Percentiles rank a stretch among this genome's conserved stretches.
Conservation (phyloP, 2,797 vertebrate species). For the Meriones psammophilus region DNA sequence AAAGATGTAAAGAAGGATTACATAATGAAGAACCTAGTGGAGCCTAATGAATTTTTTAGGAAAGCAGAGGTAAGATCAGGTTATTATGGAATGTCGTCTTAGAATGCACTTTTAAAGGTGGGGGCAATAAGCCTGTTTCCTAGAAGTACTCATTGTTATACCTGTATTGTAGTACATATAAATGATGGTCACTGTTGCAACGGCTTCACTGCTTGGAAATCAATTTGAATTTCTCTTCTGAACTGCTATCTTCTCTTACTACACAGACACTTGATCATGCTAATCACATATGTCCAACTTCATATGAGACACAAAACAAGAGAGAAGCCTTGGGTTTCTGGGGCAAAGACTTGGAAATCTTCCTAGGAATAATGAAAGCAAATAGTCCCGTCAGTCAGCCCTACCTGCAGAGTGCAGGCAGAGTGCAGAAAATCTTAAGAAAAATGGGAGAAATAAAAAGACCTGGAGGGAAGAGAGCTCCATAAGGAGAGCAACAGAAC, state of each 20-base stretch:
- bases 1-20: constrained; percentile 20
- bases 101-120: constrained; percentile 10
- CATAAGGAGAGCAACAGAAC: too few relatives aligned
- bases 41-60: constrained; percentile 30
- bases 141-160: constrained; percentile 46
- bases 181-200: constrained; percentile 50
- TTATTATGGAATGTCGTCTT: neutral
- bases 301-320: neutral
- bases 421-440: too few relatives aligned
- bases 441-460: too few relatives aligned
- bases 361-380: neutral
- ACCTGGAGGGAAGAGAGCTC: too few relatives aligned
- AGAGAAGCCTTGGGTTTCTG: neutral
- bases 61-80: constrained; percentile 19
- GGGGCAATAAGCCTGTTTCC: neutral
- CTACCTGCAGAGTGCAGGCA: too few relatives aligned
- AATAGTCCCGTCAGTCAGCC: neutral
- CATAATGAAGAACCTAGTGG: constrained; percentile 31
- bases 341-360: neutral
- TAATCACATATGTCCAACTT: constrained; percentile 57
- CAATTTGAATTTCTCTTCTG: constrained; percentile 68
- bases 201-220: constrained; percentile 49
- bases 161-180: neutral
- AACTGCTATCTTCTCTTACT: constrained; percentile 55
- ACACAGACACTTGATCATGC: constrained; percentile 65